Evolutionary conservation across 2,888 invertebrate species (phyloP), one percentile per base, ranked within the genome.

Genomic region (Cerastis rubricosa): DNA sequence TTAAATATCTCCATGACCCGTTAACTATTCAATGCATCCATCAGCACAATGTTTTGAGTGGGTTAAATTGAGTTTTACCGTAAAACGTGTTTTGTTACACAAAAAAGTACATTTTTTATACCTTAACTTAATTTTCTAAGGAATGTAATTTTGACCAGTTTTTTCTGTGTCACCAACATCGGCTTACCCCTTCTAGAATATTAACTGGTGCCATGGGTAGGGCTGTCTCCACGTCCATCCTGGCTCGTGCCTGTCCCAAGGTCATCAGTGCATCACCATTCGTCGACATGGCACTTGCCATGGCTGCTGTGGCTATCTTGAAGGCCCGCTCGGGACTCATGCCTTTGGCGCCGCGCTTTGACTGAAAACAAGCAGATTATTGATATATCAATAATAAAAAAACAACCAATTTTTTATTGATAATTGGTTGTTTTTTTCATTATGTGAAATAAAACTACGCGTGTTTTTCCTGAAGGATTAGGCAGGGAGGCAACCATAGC

Each of bases 321-420:
- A 94, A 93, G 0, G 96, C 96, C 49, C 93, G 74, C 35, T 94
- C 94, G 0, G 89, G 87, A 71, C 92, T 93, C 96, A 96, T 96
- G 64, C 96, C 96, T 83, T 96, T 96, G 7, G 95, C 94, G 0
- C 96, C 96, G 8, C 96, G 96, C 81, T 96, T 96, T 0, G 96
- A 95, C 96, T 96, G 83, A 14, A 80, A 83, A 59, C 19, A 19
- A 19, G 3, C 8, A 51, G 66, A 67, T 0, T 12, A 29, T 61
- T 57, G 17, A 57, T 51, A 22, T n/a, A n/a, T n/a, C n/a, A n/a
- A n/a, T n/a, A n/a, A n/a, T n/a, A n/a, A n/a, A n/a, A n/a, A n/a
- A n/a, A n/a, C n/a, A n/a, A n/a, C n/a, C n/a, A n/a, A n/a, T n/a
- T n/a, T n/a, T n/a, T n/a, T n/a, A n/a, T n/a, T n/a, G n/a, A n/a